Evolutionary conservation across 1,140 invertebrate genomes (phyloP), one percentile per base, ranked within the genome.

Genomic region (Glomeris maerens): DNA sequence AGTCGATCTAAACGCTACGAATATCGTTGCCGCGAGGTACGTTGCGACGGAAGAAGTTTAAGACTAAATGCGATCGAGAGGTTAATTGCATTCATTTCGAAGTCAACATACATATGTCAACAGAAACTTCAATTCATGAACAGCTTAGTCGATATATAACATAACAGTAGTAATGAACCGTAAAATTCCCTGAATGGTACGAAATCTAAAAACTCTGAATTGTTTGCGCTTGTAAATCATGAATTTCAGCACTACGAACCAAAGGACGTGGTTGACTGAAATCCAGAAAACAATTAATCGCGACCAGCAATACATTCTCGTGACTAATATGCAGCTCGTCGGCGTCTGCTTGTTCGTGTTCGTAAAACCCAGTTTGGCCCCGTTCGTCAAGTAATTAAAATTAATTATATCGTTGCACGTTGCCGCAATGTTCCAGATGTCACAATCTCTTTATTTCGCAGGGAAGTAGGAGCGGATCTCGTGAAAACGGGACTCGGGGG

Each of bases 401-500:
- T 62, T 53, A 3, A 44, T 10, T 14, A 25, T 4, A 25, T n/a
- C 17, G 20, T 22, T 27, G 21, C 26, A 29, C 13, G n/a, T 4
- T 50, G 39, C 17, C 17, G n/a, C 17, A 38, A 20, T 50, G 3
- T 3, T 17, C 2, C n/a, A 49, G 45, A 5, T 27, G 20, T 22
- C 28, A 29, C 36, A 25, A 1, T 38, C 41, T 55, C 41, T 42
- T 39, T 50, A 44, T 50, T 52, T 63, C 56, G 20, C 53, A 71
- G 85, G 55, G 91, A 98, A 72, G 86, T 98, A 27, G 86, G 88
- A 41, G 78, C 87, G 0, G 91, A 96, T 67, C 89, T 80, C 54
- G 93, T 98, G 0, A 99, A 99, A 72, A 99, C 95, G 5, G 95
- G 95, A 13, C 69, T 98, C 41, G 93, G 94, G 28, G 95, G 95